Base-by-base conservation (phyloP, 2,888 invertebrate genomes). In the Resseliella maxima region DNA sequence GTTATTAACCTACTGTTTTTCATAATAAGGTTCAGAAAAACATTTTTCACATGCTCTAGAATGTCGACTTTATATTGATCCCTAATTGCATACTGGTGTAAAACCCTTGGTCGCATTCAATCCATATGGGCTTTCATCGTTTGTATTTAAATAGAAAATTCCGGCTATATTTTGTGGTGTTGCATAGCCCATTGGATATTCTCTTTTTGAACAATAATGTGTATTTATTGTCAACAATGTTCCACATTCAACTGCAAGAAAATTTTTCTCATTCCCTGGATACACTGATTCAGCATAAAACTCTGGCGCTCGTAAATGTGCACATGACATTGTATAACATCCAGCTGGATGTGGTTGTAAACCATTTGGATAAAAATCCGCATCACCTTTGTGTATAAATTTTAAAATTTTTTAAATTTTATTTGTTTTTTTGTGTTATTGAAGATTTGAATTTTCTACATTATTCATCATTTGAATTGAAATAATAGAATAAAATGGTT, bases 341-440 rank as follows among this genome's bases (percentile, higher is more conserved):
- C 90, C 88, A 10, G 90, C 90, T 87, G 90, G 89, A 21, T 89
- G 90, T 83, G 88, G 88, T 10, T 87, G 21, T n/a, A 36, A 15
- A 24, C 87, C 90, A 86, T 90, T 90, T 27, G 91, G 91, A 86
- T 89, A 91, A 89, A 90, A 91, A 86, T 91, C 91, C 87, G 88
- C 90, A 88, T 91, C 89, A 18, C 46, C 46, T 50, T 8, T 15
- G 2, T 15, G 18, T 18, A 8, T 15, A 6, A 50, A 50, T 50
- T 18, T n/a, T n/a, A n/a, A n/a, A n/a, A n/a, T n/a, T n/a, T n/a
- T n/a, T n/a, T n/a, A n/a, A n/a, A n/a, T n/a, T n/a, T n/a, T n/a
- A n/a, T n/a, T n/a, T n/a, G n/a, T n/a, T n/a, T n/a, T n/a, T n/a
- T n/a, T n/a, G n/a, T n/a, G n/a, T n/a, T n/a, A n/a, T n/a, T n/a